Evolutionary conservation across 2,888 invertebrate genomes (phyloP), one percentile per base, ranked within the genome.

Genomic region (Diarsia brunnea): DNA sequence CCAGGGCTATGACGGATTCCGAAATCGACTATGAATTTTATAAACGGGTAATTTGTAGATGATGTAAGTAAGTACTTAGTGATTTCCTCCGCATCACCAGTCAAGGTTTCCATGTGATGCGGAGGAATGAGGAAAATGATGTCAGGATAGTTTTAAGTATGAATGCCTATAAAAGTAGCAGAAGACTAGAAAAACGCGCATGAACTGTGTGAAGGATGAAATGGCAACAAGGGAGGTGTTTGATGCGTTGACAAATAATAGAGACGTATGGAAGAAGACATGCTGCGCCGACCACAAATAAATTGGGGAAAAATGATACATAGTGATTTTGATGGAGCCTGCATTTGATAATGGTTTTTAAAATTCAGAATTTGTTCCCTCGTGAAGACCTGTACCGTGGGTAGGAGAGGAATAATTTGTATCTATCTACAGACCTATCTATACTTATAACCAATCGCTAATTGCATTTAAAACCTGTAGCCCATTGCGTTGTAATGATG

Each of bases 1-100:
- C 95, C 0, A 90, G 96, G 31, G 96, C 96, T 7, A 92, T 96
- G 94, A 96, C 96, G 0, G 96, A 95, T 58, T 95, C 96, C 0
- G 96, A 96, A 58, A 95, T 96, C 2, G 96, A 96, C 69, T 96
- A 95, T 80, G 92, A 87, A 3, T 86, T 90, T 73, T 93, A 92
- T 79, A 92, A 91, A 79, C 84, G 93, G 90, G 96, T 96, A 74
- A 92, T 53, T 65, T 78, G 11, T 60, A 19, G 45, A 19, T 63
- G 12, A 58, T 27, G 8, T 14, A 12, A 14, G 45, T n/a, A 7
- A 14, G 45, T n/a, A 7, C 24, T 55, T 58, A 58, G 24, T 27
- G 24, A 58, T 24, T 16, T 38, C 38, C 38, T 38, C 38, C 38
- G 38, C 4, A 38, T 38, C 38, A 38, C 38, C 38, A 38, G 38